These are phyloP conservation scores for Lophura nycthemera DNA, from an alignment of 2,113 vertebrate species.

Conservation along the genomic window DNA sequence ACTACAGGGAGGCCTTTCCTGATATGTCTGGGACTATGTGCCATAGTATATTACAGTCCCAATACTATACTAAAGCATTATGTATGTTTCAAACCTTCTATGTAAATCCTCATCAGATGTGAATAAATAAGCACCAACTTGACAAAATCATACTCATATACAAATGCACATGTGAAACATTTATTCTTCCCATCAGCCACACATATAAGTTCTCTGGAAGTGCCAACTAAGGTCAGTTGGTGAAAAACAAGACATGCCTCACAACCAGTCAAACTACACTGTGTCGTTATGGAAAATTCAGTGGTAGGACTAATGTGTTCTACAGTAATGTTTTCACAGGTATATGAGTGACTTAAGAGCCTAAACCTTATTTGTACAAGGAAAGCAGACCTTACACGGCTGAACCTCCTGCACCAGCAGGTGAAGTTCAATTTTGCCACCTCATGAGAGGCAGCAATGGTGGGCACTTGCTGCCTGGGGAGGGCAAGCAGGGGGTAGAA, in stretches of 20 bases:
- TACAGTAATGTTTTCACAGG: neutral
- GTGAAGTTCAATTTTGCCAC: neutral
- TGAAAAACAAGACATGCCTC: neutral
- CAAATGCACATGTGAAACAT: neutral
- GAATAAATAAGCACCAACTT: neutral
- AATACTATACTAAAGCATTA: neutral
- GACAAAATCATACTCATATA: rapidly evolving
- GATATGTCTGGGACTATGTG: neutral
- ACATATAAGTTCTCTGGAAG: neutral
- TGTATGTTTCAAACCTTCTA: neutral
- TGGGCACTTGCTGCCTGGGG: neutral
- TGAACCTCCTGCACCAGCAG: neutral
- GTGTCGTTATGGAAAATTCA: neutral
- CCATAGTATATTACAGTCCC: neutral
- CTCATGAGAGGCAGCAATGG: neutral
- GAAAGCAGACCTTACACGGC: neutral
- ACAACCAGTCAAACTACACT: neutral
- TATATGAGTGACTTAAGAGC: neutral
- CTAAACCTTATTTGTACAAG: neutral
- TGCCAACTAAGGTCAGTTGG: neutral
- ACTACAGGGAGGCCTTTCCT: neutral
- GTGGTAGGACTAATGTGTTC: neutral
- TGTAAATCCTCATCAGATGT: neutral
- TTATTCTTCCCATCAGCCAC: neutral
- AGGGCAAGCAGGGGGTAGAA: neutral